Evolutionary conservation across 2,113 vertebrate species (phyloP), one percentile per base, ranked within the genome.

Genomic region (Cebus imitator): DNA sequence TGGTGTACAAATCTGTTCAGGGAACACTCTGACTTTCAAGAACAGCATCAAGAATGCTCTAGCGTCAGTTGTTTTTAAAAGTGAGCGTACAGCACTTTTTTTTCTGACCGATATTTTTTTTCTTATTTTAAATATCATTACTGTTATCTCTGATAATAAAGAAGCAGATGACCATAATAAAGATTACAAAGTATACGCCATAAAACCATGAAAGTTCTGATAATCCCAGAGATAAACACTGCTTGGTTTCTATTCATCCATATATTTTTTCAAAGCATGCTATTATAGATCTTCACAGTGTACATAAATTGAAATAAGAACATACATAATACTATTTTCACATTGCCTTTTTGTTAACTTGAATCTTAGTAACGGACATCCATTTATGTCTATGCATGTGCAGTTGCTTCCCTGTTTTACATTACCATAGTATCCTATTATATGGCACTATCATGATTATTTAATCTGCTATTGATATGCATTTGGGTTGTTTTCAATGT

Each of bases 51-150:
- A 5, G 48, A 92, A 8, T 4, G 88, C 61, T 35, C 72, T 73
- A 50, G 40, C 45, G 21, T 73, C 10, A n/a, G 30, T 43, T 72
- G n/a, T 17, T 83, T 91, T 87, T 90, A 85, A 91, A 87, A 95
- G 78, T 23, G 13, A 81, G 9, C 8, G 1, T 40, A 11, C 2
- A 8, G 21, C 5, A 52, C 27, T 89, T 64, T 64, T 72, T 91
- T 73, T 70, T 70, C 23, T 87, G 58, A 45, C 45, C 6, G 68
- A n/a, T 80, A 55, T 20, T 35, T 57, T 83, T 92, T 91, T 90
- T 82, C 64, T 95, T 75, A 93, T 93, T 95, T 89, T 76, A 91
- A 88, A 90, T 55, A 75, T 68, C 18, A 86, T 64, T 70, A 58
- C 61, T 73, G 25, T 83, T 58, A 83, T 94, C 45, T 93, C 35